Conservation (phyloP, 1,140 invertebrate species). For the Trichonephila clavata region DNA sequence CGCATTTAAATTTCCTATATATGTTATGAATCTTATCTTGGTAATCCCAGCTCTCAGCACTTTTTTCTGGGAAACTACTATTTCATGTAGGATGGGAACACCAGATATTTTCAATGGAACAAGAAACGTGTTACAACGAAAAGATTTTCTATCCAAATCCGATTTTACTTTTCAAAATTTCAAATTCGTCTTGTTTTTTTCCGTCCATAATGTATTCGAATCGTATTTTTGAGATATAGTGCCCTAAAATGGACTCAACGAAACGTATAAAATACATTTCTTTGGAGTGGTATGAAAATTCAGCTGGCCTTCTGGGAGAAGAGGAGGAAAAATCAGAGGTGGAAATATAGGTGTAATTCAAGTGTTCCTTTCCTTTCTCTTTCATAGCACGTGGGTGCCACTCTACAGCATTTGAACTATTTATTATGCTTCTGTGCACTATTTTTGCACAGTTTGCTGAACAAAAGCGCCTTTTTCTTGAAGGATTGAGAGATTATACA, state of each 20-base stretch:
- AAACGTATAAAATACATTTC: conserved; percentile 64
- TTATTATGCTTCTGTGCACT: conserved; percentile 38
- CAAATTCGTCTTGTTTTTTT: conserved; percentile 52
- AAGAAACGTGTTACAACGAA: conserved; percentile 47
- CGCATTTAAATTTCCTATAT: not conserved
- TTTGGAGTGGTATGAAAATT: conserved; percentile 58
- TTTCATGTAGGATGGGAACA: conserved; percentile 6
- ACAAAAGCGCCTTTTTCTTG: conserved; percentile 7
- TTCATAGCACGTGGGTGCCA: not conserved
- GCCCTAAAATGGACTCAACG: conserved; percentile 65
- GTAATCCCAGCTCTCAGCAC: not conserved
- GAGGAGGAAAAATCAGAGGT: not conserved
- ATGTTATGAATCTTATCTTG: not conserved
- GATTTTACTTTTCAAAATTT: conserved; percentile 72
- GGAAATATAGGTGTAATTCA: conserved; percentile 56
- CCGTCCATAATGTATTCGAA: conserved; percentile 60
- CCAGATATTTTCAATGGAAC: conserved; percentile 55
- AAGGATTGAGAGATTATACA: conserved; percentile 13
- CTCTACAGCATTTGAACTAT: conserved; percentile 31
- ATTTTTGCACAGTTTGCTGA: conserved; percentile 15
- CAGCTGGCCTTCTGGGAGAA: conserved; percentile 22
- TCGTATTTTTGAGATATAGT: conserved; percentile 67
- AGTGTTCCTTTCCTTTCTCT: conserved; percentile 40
- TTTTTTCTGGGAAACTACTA: not conserved
- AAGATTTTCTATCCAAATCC: conserved; percentile 66